Conservation (phyloP, 92 coral and sea anemone species). For the Montipora capitata region DNA sequence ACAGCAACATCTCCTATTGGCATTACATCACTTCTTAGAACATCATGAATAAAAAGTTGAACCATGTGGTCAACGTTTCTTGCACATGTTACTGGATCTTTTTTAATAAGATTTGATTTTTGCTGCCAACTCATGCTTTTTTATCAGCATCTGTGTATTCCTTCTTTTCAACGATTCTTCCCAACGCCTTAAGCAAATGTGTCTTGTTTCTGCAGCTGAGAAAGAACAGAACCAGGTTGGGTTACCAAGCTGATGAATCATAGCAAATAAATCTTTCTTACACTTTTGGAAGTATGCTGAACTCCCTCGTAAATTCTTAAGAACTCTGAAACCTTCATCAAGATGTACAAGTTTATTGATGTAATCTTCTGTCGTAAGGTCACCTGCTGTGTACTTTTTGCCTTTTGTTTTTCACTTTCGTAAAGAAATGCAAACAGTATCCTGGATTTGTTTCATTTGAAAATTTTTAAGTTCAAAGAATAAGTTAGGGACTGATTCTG, state of each 20-base stretch:
- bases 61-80: constrained; percentile 85
- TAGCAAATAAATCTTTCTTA: constrained; percentile 84
- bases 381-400: constrained; percentile 84
- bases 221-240: no score
- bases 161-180: constrained; percentile 72
- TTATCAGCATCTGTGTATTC: constrained; percentile 67
- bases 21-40: constrained; percentile 64
- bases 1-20: constrained; percentile 66
- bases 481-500: constrained; percentile 79
- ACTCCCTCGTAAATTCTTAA: constrained; percentile 74
- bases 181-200: constrained; percentile 72
- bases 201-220: constrained; percentile 87
- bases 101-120: no score
- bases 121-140: constrained; percentile 73
- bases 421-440: constrained; percentile 66
- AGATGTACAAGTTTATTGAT: constrained; percentile 74
- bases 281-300: constrained; percentile 86
- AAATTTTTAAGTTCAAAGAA: constrained; percentile 84
- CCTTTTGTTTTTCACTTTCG: constrained; percentile 86
- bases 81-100: no score
- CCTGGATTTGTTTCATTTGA: constrained; percentile 83
- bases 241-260: constrained; percentile 83
- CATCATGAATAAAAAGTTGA: constrained; percentile 64
- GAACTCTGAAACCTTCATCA: constrained; percentile 90
- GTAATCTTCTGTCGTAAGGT: constrained; percentile 56